Evolutionary conservation across 2,888 invertebrate species (phyloP).

Genomic region (Cantharis nigra): DNA sequence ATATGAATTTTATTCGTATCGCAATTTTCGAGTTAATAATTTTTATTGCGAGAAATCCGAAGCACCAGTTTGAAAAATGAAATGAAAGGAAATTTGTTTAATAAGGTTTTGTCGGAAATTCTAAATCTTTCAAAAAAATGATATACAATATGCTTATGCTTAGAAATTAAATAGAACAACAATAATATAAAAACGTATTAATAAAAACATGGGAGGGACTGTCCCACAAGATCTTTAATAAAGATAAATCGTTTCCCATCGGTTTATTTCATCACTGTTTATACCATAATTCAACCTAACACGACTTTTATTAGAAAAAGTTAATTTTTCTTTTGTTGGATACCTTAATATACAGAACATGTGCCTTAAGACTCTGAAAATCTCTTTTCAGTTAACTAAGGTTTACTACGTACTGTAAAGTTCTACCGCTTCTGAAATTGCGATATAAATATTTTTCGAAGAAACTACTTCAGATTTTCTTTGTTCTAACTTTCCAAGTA

Average conservation of each 20-base stretch:
- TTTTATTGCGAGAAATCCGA: background rate
- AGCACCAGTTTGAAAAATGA: background rate
- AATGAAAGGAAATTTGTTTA: background rate
- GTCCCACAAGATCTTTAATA: background rate
- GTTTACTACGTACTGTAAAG: background rate
- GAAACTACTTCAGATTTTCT: background rate
- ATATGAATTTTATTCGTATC: background rate
- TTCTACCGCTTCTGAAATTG: background rate
- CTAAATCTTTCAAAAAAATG: background rate
- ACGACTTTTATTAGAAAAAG: background rate
- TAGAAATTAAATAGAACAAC: too few species aligned
- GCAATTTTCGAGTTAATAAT: background rate
- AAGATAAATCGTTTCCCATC: background rate
- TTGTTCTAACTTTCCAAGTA: background rate
- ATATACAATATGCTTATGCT: background rate
- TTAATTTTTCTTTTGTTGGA: background rate
- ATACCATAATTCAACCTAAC: background rate
- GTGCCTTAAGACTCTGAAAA: background rate
- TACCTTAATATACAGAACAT: background rate
- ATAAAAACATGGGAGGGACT: background rate
- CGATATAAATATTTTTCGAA: background rate
- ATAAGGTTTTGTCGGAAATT: background rate
- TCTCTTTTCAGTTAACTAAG: background rate
- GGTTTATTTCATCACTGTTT: background rate
- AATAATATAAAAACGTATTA: background rate